A percentile compares a stretch with the other conserved stretches of the same genome.
Conservation (phyloP, 2,888 invertebrate species). For the Bimastos eiseni region DNA sequence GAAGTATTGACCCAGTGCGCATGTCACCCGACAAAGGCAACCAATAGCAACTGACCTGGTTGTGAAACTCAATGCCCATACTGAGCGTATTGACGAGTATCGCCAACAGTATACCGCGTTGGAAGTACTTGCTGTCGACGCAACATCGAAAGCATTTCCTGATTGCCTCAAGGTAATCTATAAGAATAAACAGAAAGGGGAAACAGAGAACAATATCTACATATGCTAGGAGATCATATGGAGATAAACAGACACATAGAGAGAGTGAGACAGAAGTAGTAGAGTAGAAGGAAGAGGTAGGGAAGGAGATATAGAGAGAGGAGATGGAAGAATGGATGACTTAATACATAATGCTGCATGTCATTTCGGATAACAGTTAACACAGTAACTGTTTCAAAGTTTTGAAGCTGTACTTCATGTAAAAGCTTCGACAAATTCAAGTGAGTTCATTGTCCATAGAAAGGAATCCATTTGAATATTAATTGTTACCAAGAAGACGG, state of each 20-base stretch:
- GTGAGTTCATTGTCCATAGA: too few species aligned
- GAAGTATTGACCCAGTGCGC: neutral
- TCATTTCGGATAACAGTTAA: too few species aligned
- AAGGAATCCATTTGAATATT: too few species aligned
- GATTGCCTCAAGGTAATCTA: neutral
- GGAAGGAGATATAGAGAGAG: too few species aligned
- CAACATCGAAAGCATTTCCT: neutral
- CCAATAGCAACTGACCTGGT: constrained; percentile 70
- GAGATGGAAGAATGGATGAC: too few species aligned
- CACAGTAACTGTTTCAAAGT: too few species aligned
- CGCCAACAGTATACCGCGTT: constrained; percentile 90
- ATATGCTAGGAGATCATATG: too few species aligned
- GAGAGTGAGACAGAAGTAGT: neutral
- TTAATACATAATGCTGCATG: too few species aligned
- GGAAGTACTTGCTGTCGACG: constrained; percentile 93
- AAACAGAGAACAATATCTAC: neutral
- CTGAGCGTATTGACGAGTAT: constrained; percentile 97
- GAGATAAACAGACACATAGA: neutral
- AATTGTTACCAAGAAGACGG: too few species aligned
- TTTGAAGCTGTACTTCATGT: too few species aligned
- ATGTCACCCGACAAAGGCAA: neutral
- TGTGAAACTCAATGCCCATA: constrained; percentile 98
- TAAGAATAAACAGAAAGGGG: neutral
- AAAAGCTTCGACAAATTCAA: too few species aligned
- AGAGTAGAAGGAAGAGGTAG: too few species aligned